phyloP scores from a whole-genome alignment of 2,888 invertebrate species.

The Drosophila pegasa region DNA sequence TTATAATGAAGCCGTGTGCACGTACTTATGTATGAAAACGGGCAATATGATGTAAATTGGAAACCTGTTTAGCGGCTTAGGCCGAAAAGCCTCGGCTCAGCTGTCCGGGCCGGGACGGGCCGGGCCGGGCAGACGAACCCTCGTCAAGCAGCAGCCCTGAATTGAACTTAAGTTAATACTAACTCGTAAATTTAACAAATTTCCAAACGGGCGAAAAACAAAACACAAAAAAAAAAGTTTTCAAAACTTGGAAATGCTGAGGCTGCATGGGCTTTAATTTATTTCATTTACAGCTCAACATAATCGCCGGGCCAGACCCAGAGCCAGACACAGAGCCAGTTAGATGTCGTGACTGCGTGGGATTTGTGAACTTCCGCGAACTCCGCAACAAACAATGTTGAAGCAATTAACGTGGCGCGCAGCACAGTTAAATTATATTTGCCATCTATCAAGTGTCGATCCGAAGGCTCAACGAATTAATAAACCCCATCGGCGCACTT shows the following conservation, averaged over 20 bases:
- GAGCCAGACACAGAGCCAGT: background rate
- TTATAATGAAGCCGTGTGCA: background rate
- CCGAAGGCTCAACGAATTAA: conserved; percentile 64
- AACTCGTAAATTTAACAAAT: conserved; percentile 9
- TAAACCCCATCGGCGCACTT: conserved; percentile 42
- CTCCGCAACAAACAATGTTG: conserved; percentile 8
- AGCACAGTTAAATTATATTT: conserved; percentile 44
- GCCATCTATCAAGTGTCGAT: conserved; percentile 66
- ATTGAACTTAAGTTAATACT: conserved; percentile 1
- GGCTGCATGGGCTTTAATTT: conserved; percentile 1
- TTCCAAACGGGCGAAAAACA: conserved; percentile 5
- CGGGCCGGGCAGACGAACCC: conserved; percentile 18
- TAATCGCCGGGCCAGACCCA: background rate
- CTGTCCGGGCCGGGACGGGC: background rate
- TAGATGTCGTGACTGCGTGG: conserved; percentile 44
- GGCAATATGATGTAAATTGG: conserved; percentile 18
- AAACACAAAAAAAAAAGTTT: too few species aligned
- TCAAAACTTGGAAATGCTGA: background rate
- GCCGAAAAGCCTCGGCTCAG: conserved; percentile 1
- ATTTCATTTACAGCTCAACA: conserved; percentile 5
- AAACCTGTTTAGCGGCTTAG: conserved; percentile 32
- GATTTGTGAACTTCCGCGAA: conserved; percentile 42
- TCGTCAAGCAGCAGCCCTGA: conserved; percentile 23
- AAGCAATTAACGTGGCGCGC: conserved; percentile 43
- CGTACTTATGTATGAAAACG: conserved; percentile 6